Base-by-base conservation (phyloP, 2,113 vertebrate genomes). In the Gasterosteus aculeatus region DNA sequence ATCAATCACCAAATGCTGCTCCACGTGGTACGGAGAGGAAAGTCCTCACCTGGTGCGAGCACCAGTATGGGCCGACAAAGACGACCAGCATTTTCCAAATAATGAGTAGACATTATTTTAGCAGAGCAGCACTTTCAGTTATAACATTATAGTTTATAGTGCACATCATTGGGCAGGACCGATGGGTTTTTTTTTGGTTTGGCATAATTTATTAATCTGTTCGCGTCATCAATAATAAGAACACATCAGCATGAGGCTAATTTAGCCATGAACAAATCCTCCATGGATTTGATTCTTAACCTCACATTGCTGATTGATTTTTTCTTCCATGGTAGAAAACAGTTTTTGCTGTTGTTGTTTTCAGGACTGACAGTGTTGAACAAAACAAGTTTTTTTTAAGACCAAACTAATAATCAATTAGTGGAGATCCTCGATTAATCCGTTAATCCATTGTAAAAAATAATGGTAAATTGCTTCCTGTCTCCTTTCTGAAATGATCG, bases 1-100 rank as follows among this genome's bases (percentile, higher is more conserved):
- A 71, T n/a, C 59, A 41, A 42, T 60, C 41, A 63, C 11, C 6
- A 41, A 39, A 2, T 61, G 44, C 14, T 72, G 46, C 31, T 72
- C 10, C 35, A 62, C 33, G 16, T 0, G 57, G 53, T 41, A 59
- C 19, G 1, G 29, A 64, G 14, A 63, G 35, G 14, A n/a, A 10
- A 16, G 29, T 61, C 39, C 26, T 10, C 59, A 63, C n/a, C 46
- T 10, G 35, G 41, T 72, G 22, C 31, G 16, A 46, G 38, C 33
- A 22, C 41, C 4, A 18, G 16, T 19, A 33, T 22, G 2, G 7
- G 5, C 44, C 15, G 47, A 31, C 31, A 19, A 39, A 14, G 22
- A 15, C 18, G 19, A 57, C 26, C 0, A 56, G 22, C 22, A 41
- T 5, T n/a, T 14, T 58, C 39, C 44, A 35, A 18, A 18, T 54